These are phyloP conservation scores for Hemaris fuciformis DNA, from an alignment of 2,888 invertebrate species.

Conservation along the genomic window DNA sequence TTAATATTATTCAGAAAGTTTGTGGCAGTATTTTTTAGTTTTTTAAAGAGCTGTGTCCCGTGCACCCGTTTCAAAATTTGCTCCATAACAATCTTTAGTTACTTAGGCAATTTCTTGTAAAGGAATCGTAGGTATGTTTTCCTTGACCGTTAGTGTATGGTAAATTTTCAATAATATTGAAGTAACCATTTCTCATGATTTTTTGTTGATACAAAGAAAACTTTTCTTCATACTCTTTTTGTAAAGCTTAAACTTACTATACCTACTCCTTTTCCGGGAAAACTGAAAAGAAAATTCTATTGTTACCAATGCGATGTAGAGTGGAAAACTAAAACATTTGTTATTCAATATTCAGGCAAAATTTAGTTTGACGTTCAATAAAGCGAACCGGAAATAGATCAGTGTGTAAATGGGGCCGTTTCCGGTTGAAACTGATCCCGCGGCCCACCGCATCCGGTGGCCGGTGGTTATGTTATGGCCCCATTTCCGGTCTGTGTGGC, in stretches of 20 bases:
- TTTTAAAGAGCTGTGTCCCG: too few relatives aligned
- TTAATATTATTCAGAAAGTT: too few relatives aligned
- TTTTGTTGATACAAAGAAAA: too few relatives aligned
- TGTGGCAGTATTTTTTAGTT: too few relatives aligned
- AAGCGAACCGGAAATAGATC: constrained; percentile 57
- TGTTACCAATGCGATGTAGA: neutral
- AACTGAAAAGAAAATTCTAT: neutral
- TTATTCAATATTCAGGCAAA: constrained; percentile 20
- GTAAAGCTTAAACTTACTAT: neutral
- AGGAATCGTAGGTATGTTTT: too few relatives aligned
- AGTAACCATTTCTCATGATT: too few relatives aligned
- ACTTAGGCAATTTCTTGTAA: too few relatives aligned
- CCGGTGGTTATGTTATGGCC: constrained; percentile 43
- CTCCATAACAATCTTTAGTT: too few relatives aligned
- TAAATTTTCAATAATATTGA: too few relatives aligned
- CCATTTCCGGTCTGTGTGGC: constrained; percentile 33
- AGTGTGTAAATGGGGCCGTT: constrained; percentile 48
- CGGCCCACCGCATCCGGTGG: constrained; percentile 43
- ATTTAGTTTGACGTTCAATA: constrained; percentile 46
- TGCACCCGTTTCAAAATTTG: too few relatives aligned
- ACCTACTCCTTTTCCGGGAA: neutral
- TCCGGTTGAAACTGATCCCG: constrained; percentile 57
- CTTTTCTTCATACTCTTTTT: neutral
- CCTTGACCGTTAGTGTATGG: too few relatives aligned
- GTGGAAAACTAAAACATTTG: constrained; percentile 10